Percentiles rank a stretch among this genome's conserved stretches.
These are phyloP conservation scores for Mamestra brassicae DNA, from an alignment of 2,888 invertebrate species.

Conservation along the genomic window DNA sequence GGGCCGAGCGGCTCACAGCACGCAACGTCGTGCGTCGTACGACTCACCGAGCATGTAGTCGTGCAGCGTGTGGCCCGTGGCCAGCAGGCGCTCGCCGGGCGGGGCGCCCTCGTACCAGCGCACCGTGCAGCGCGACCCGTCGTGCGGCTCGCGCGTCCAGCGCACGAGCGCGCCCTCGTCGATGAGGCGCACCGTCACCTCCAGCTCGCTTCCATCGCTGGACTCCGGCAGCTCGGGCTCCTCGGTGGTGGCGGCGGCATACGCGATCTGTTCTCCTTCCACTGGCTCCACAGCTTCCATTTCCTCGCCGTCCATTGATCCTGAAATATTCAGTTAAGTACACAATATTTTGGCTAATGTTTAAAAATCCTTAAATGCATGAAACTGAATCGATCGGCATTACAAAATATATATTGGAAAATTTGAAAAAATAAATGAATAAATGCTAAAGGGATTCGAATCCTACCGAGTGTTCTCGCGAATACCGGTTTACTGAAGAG, in stretches of 20 bases:
- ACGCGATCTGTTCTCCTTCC: constrained; percentile 66
- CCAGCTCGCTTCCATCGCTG: constrained; percentile 91
- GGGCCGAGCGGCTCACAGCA: background rate
- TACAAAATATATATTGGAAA: background rate
- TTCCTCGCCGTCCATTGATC: constrained; percentile 52
- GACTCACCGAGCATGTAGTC: constrained; percentile 91
- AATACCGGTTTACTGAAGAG: constrained; percentile 96
- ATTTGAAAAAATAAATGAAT: background rate
- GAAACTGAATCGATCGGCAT: background rate
- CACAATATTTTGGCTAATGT: no score
- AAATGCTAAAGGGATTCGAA: background rate
- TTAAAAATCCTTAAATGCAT: no score
- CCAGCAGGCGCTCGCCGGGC: constrained; percentile 92
- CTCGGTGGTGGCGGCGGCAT: constrained; percentile 64
- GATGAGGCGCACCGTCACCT: constrained; percentile 93
- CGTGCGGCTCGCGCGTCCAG: constrained; percentile 93
- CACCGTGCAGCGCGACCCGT: constrained; percentile 92
- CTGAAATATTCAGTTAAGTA: constrained; percentile 19
- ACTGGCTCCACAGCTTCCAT: constrained; percentile 49
- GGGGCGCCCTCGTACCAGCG: constrained; percentile 93
- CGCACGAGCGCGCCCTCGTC: constrained; percentile 94
- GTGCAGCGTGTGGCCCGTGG: constrained; percentile 93
- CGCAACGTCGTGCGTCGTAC: background rate
- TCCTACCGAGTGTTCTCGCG: constrained; percentile 92
- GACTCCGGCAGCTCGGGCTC: constrained; percentile 56